Evolutionary conservation across 1,140 invertebrate genomes (phyloP).

Genomic region (Zaprionus taronus): DNA sequence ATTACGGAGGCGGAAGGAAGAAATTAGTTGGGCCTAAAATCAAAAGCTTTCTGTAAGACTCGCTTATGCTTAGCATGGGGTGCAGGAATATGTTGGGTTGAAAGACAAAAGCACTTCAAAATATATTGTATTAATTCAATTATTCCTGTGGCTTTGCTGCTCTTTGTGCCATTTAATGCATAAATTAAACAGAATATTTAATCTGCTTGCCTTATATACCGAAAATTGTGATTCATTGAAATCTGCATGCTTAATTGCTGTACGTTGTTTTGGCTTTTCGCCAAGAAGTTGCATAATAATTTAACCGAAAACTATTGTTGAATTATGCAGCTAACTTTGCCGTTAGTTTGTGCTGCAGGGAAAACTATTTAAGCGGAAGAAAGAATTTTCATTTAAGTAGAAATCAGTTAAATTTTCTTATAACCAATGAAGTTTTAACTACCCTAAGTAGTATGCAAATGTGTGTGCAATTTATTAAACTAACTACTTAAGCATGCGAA

Average conservation of each 20-base stretch:
- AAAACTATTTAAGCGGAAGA: constrained; percentile 21
- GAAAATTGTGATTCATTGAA: constrained; percentile 9
- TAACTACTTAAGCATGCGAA: constrained; percentile 77
- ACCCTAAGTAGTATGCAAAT: not conserved
- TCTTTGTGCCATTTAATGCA: constrained; percentile 6
- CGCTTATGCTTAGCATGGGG: not conserved
- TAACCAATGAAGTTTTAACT: constrained; percentile 28
- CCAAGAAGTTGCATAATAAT: constrained; percentile 8
- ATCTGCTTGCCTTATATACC: not conserved
- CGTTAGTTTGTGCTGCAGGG: constrained; percentile 1
- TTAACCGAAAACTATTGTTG: constrained; percentile 9
- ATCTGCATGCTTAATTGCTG: constrained; percentile 10
- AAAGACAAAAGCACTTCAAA: not conserved
- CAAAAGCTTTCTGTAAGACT: not conserved
- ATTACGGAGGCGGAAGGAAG: too few relatives aligned
- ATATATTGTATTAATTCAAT: not conserved
- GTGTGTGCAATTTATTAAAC: constrained; percentile 77
- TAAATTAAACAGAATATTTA: constrained; percentile 4
- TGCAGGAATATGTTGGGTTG: not conserved
- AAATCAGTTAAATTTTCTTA: constrained; percentile 29
- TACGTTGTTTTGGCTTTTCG: not conserved
- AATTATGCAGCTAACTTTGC: constrained; percentile 27
- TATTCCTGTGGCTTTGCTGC: not conserved
- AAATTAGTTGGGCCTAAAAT: not conserved
- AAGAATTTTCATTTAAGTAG: constrained; percentile 13